Evolutionary conservation across 2,113 vertebrate species (phyloP).

Genomic region (Scartelaos histophorus): DNA sequence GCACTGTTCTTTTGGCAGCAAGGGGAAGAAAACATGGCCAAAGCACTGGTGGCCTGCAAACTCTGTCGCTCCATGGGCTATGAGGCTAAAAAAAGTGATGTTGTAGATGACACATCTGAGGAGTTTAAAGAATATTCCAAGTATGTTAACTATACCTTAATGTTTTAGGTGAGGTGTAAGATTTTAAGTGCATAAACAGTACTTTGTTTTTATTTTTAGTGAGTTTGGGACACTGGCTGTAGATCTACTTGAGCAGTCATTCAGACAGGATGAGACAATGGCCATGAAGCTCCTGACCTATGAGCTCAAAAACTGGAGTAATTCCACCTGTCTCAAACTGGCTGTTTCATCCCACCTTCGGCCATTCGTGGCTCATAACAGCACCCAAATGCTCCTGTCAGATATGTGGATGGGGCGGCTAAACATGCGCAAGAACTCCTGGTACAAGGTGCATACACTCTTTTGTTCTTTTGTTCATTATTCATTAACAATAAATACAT

Average conservation of each 20-base stretch:
- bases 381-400: conserved; percentile 95
- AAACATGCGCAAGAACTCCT: conserved; percentile 99
- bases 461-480: conserved; percentile 46
- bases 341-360: conserved; percentile 94
- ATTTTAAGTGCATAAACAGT: not conserved
- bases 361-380: conserved; percentile 95
- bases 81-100: conserved; percentile 96
- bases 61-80: conserved; percentile 95
- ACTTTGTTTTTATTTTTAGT: conserved; percentile 63
- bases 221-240: conserved; percentile 96
- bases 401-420: conserved; percentile 99
- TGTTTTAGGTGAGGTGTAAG: not conserved
- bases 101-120: conserved; percentile 96
- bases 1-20: conserved; percentile 98
- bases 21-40: conserved; percentile 98
- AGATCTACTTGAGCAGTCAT: conserved; percentile 94
- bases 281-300: conserved; percentile 99
- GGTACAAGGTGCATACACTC: conserved; percentile 93
- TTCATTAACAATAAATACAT: not conserved
- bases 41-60: conserved; percentile 96
- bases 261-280: conserved; percentile 98
- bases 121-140: conserved; percentile 95
- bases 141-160: conserved; percentile 67
- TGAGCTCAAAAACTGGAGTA: conserved; percentile 99
- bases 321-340: conserved; percentile 95